Base-by-base conservation (phyloP, 2,113 vertebrate genomes). In the Dissostichus mawsoni region DNA sequence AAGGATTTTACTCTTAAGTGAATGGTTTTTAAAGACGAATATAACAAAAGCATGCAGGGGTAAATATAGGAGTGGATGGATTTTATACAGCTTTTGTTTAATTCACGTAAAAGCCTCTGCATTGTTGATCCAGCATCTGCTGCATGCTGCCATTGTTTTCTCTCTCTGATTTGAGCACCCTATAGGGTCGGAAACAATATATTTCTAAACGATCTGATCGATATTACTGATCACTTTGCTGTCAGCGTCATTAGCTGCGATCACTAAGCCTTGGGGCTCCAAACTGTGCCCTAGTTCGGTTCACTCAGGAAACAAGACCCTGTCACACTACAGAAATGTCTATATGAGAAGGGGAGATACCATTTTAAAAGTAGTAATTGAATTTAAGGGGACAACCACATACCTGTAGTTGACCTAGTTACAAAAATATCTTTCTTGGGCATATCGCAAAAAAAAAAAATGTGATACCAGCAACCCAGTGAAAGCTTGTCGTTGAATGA, bases 231-330 rank as follows among this genome's bases (percentile, higher is more conserved):
- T 77, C 63, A 7, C 56, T 81, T 57, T 62, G 66, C 63, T 14
- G 0, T 62, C 6, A 17, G 50, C 16, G 73, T 77, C n/a, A 64
- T 70, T 56, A 18, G 67, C 50, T 76, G 61, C 11, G 25, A 70
- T 52, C 78, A 16, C 52, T 56, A 65, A 74, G 65, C 85, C 80
- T 45, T 8, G 3, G 76, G 76, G 84, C 69, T 75, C 48, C 50
- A 47, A 81, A 52, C 52, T 29, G 55, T 70, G 76, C 11, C 82
- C 82, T 82, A 73, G 62, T 84, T 86, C 72, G 33, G 57, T 25
- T 7, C n/a, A 50, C 10, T 69, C n/a, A 7, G 52, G 11, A 14
- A 61, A 16, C 48, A 61, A 78, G 59, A 84, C 41, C 20, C 2
- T 48, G 55, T 87, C 85, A 50, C 23, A 48, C 77, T 89, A 80